Conservation (phyloP, 2,888 invertebrate species). For the Caenorhabditis sinica region DNA sequence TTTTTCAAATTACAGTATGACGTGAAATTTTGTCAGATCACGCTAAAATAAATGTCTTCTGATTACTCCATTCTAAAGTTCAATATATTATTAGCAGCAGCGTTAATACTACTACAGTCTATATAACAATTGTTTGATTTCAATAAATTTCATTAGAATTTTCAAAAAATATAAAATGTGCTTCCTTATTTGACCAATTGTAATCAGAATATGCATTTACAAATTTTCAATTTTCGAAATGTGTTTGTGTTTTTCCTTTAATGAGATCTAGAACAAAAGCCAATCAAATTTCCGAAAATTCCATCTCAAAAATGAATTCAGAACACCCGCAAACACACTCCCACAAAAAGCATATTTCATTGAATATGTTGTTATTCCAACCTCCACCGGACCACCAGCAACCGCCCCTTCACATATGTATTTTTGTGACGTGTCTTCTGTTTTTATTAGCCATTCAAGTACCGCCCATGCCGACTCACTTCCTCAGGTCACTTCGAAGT, state of each 20-base stretch:
- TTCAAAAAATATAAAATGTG: too few species aligned
- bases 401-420: slow-evolving; percentile 11
- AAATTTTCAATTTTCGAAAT: background rate
- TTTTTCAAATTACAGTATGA: background rate
- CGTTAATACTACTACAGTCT: too few species aligned
- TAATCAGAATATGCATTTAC: too few species aligned
- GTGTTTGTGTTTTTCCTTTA: background rate
- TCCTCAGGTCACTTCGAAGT: background rate
- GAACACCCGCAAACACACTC: slow-evolving; percentile 7
- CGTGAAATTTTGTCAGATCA: too few species aligned
- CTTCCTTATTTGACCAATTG: background rate
- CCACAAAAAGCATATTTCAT: slow-evolving; percentile 20
- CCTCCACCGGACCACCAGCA: slow-evolving; percentile 16
- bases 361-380: slow-evolving; percentile 46
- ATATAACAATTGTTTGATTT: too few species aligned
- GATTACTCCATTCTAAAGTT: too few species aligned
- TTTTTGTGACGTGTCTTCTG: slow-evolving; percentile 45
- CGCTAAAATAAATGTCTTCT: too few species aligned
- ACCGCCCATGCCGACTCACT: slow-evolving; percentile 13
- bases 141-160: background rate
- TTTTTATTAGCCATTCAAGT: slow-evolving; percentile 20
- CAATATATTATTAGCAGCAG: too few species aligned
- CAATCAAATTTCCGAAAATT: slow-evolving; percentile 25
- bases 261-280: background rate
- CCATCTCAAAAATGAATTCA: slow-evolving; percentile 12